Base-by-base conservation (phyloP, 2,888 invertebrate genomes). In the Criorhina ranunculi region DNA sequence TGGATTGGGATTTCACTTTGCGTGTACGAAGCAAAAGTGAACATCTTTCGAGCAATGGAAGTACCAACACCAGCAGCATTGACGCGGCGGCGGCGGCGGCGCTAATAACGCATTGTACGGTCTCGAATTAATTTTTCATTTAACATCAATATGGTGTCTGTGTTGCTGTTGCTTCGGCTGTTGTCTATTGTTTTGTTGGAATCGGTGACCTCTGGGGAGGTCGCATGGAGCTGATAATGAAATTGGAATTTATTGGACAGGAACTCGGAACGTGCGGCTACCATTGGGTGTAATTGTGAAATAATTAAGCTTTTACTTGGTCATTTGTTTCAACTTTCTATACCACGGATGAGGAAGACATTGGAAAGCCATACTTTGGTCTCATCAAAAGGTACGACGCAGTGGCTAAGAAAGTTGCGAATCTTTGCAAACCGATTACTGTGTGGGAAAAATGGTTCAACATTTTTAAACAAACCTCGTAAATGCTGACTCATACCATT, bases 1-100 rank as follows among this genome's bases (percentile, higher is more conserved):
- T 62, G 67, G 37, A 67, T 75, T 79, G 59, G 66, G 79, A 79
- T 79, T 80, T 80, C 80, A 80, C 80, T 80, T 80, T 80, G 53
- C 42, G 60, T 24, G 24, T 35, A 29, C 19, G 35, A 12, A 15
- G 33, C 46, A 72, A 12, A 66, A 55, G 59, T 66, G 57, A 73
- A 29, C 72, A 79, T 79, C 79, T 73, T 73, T 60, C 24, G 9
- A 31, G 29, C 46, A 5, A 24, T 3, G 24, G 24, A 24, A 24
- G 24, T 15, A 55, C 11, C 9, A 51, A 9, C 9, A 40, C 24
- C 24, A 24, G 24, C 24, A 24, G 4, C 24, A 24, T 24, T 4
- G 24, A 4, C 4, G 24, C 24, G 24, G n/a, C n/a, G n/a, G n/a
- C n/a, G n/a, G n/a, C n/a, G n/a, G n/a, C n/a, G 11, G 9, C 37